Percentiles rank a stretch among this genome's conserved stretches.
Evolutionary conservation across 2,113 vertebrate genomes (phyloP).

Genomic region (Chaenocephalus aceratus): DNA sequence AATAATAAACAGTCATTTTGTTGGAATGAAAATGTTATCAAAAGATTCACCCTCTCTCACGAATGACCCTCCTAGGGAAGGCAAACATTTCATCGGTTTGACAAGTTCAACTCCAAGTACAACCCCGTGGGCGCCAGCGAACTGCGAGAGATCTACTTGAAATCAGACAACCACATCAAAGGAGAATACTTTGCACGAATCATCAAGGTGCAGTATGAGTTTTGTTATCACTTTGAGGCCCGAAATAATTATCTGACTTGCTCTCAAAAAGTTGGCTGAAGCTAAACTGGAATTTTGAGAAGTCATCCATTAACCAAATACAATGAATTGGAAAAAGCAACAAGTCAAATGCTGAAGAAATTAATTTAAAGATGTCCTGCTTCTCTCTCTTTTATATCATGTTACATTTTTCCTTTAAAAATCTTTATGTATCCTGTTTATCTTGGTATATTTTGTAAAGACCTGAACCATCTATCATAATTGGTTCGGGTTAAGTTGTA

Average conservation of each 20-base stretch:
- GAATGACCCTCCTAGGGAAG: slow-evolving; percentile 86
- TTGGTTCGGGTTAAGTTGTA: neutral
- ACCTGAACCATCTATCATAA: neutral
- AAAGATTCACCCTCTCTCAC: slow-evolving; percentile 20
- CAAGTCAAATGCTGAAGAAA: too few species aligned
- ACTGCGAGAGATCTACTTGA: slow-evolving; percentile 95
- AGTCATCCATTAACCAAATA: too few species aligned
- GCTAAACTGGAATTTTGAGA: too few species aligned
- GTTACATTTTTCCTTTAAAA: too few species aligned
- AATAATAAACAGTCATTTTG: slow-evolving; percentile 39
- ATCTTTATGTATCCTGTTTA: neutral
- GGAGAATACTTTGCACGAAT: slow-evolving; percentile 98
- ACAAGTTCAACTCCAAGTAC: slow-evolving; percentile 99
- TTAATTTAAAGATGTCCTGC: too few species aligned
- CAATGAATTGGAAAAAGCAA: too few species aligned
- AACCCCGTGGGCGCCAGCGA: slow-evolving; percentile 98
- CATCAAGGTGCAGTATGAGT: slow-evolving; percentile 87
- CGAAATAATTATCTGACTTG: too few species aligned
- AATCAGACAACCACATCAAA: slow-evolving; percentile 94
- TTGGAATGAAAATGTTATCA: slow-evolving; percentile 18
- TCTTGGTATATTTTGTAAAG: neutral
- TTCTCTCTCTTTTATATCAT: too few species aligned
- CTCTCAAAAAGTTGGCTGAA: too few species aligned
- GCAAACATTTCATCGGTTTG: slow-evolving; percentile 98
- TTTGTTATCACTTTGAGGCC: neutral